phyloP scores from a whole-genome alignment of 2,797 vertebrate genomes.

The Carduelis carduelis region DNA sequence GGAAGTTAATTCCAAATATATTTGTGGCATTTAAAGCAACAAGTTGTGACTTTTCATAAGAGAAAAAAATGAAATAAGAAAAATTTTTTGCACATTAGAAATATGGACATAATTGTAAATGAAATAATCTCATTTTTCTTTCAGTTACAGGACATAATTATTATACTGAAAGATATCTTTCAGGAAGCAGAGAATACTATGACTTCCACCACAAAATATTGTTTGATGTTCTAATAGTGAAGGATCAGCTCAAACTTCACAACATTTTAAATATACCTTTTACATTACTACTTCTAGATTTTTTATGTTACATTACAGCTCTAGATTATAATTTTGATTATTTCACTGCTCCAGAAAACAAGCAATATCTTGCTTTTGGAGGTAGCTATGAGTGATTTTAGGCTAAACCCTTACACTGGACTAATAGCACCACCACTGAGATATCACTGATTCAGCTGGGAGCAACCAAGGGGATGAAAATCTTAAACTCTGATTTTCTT shows the following conservation, averaged over 20 bases:
- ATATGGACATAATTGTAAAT: not conserved
- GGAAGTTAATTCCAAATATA: not conserved
- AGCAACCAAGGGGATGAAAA: not conserved
- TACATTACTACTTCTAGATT: not conserved
- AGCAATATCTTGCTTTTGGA: not conserved
- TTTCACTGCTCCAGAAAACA: not conserved
- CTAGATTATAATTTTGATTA: not conserved
- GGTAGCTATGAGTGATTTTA: not conserved
- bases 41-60: not conserved
- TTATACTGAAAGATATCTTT: not conserved
- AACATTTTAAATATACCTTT: not conserved
- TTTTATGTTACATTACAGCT: not conserved
- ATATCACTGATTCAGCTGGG: not conserved
- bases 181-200: not conserved
- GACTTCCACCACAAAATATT: not conserved
- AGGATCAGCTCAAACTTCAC: not conserved
- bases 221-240: not conserved
- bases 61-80: not conserved
- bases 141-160: not conserved
- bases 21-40: not conserved
- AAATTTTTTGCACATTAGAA: not conserved
- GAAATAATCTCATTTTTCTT: not conserved
- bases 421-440: not conserved
- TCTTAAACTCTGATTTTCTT: not conserved
- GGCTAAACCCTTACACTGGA: not conserved